Percentiles rank a stretch among this genome's conserved stretches.
Evolutionary conservation across 2,113 vertebrate species (phyloP).

Genomic region (Corvus cornix): DNA sequence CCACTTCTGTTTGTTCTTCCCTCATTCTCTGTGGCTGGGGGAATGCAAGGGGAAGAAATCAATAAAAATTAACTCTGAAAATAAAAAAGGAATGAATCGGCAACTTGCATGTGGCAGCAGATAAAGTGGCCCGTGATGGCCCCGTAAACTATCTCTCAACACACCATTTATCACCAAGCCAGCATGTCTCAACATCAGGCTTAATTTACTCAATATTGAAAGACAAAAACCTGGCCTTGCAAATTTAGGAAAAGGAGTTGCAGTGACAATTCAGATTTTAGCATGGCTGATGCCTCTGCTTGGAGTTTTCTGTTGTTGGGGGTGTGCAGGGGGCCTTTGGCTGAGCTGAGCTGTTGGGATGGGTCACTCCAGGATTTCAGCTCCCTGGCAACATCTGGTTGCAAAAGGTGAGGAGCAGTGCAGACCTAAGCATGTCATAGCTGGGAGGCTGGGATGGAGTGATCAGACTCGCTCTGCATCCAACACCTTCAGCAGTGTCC

Average conservation of each 20-base stretch:
- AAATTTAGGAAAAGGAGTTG: neutral
- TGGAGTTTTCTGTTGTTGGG: neutral
- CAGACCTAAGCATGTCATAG: neutral
- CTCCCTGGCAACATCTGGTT: neutral
- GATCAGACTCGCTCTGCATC: fast-evolving
- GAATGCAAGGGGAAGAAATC: neutral
- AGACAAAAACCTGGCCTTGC: neutral
- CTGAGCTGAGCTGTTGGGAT: neutral
- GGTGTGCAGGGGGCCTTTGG: neutral
- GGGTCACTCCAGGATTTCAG: neutral
- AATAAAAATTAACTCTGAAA: slow-evolving; percentile 32
- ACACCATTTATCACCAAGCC: slow-evolving; percentile 16
- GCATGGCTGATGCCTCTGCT: fast-evolving
- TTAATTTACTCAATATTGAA: neutral
- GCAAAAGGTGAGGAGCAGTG: neutral
- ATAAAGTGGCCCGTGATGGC: neutral
- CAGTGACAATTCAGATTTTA: neutral
- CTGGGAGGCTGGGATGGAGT: neutral
- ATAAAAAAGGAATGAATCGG: neutral
- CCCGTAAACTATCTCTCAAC: neutral
- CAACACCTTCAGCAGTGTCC: fast-evolving
- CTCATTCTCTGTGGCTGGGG: neutral
- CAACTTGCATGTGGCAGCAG: neutral
- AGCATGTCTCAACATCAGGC: neutral
- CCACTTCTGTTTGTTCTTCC: neutral